phyloP scores from a whole-genome alignment of 2,797 vertebrate genomes.

The Darevskia nairensis region DNA sequence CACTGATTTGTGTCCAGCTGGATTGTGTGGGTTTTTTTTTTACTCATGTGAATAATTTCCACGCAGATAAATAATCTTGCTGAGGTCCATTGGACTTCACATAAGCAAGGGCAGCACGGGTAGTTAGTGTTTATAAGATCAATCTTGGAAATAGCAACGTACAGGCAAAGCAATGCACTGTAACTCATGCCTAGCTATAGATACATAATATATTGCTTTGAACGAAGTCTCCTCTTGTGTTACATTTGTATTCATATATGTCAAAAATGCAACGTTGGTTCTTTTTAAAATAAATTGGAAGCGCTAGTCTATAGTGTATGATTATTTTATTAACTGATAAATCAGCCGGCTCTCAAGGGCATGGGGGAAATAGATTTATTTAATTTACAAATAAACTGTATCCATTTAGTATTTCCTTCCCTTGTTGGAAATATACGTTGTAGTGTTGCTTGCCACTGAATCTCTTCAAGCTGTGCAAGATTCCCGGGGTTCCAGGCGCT shows the following conservation, averaged over 20 bases:
- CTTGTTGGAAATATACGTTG: conserved; percentile 56
- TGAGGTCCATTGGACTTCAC: conserved; percentile 36
- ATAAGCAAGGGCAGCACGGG: conserved; percentile 49
- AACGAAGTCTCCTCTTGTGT: conserved; percentile 66
- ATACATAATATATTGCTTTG: conserved; percentile 56
- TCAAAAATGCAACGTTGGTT: conserved; percentile 70
- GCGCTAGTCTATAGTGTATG: conserved; percentile 66
- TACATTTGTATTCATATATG: conserved; percentile 72
- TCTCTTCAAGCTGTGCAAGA: no score
- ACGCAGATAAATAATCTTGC: conserved; percentile 20
- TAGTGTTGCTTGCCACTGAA: no score
- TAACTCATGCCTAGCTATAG: conserved; percentile 53
- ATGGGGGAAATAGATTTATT: conserved; percentile 60
- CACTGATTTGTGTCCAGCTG: conserved; percentile 31
- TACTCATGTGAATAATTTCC: not conserved
- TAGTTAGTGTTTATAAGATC: conserved; percentile 62
- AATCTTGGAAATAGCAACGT: conserved; percentile 55
- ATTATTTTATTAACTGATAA: conserved; percentile 77
- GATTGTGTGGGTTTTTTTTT: not conserved
- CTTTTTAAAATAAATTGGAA: conserved; percentile 75
- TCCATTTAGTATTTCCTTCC: conserved; percentile 44
- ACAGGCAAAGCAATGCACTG: not conserved
- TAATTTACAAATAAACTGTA: conserved; percentile 72
- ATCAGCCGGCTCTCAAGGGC: conserved; percentile 67
- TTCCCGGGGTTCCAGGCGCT: no score